Evolutionary conservation across 2,888 invertebrate species (phyloP).

Genomic region (Macrosoma leucophasiata): DNA sequence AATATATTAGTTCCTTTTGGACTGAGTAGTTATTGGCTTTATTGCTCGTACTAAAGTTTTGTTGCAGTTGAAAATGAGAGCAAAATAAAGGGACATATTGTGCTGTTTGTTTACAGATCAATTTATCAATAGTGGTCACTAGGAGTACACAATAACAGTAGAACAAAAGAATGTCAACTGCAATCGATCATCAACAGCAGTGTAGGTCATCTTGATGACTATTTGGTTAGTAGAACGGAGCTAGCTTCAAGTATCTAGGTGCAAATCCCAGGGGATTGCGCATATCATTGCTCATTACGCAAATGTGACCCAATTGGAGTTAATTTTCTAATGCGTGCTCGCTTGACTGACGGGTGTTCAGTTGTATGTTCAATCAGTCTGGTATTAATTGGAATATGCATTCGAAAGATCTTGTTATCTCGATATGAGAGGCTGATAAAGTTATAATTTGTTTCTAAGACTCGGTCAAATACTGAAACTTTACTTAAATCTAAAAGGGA

Average conservation of each 20-base stretch:
- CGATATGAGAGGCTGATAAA: background rate
- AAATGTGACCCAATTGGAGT: background rate
- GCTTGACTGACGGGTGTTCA: too few species aligned
- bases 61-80: conserved; percentile 2
- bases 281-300: conserved; percentile 1
- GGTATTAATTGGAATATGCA: too few species aligned
- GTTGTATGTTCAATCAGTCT: too few species aligned
- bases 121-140: conserved; percentile 3
- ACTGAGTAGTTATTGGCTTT: conserved; percentile 1
- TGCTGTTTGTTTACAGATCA: background rate
- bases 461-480: background rate
- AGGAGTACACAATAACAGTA: too few species aligned
- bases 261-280: conserved; percentile 4
- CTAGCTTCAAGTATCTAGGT: conserved; percentile 8
- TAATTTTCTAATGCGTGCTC: conserved; percentile 9
- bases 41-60: too few species aligned
- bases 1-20: background rate
- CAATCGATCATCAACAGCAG: too few species aligned
- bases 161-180: too few species aligned
- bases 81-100: background rate
- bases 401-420: too few species aligned
- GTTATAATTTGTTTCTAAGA: background rate
- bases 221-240: conserved; percentile 9
- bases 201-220: conserved; percentile 1
- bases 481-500: background rate